Base-by-base conservation (phyloP, 2,888 invertebrate genomes). In the Lithophane socia region DNA sequence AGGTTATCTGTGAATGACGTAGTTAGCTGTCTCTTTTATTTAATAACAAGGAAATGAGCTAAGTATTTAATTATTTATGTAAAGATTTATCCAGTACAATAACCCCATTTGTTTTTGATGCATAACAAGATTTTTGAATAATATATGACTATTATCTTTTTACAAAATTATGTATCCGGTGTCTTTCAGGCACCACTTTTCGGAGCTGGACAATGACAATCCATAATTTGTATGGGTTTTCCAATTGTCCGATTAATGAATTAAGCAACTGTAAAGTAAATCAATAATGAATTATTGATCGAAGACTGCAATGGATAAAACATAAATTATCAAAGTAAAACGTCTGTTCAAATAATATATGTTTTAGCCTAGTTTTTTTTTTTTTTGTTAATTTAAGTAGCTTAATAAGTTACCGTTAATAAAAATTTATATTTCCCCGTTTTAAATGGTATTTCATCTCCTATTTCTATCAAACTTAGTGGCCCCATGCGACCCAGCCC, bases 401-500 rank as follows among this genome's bases (percentile, higher is more conserved):
- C n/a, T n/a, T n/a, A n/a, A n/a, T n/a, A n/a, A n/a, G n/a, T n/a
- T n/a, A n/a, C n/a, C n/a, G n/a, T n/a, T n/a, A n/a, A n/a, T n/a
- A n/a, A n/a, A n/a, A n/a, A n/a, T n/a, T n/a, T n/a, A n/a, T n/a
- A n/a, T n/a, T n/a, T n/a, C n/a, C n/a, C n/a, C n/a, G n/a, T n/a
- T 29, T 29, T 29, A 29, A 37, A 68, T 10, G 3, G 47, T 24
- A 21, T 42, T 52, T 47, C 9, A 16, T 80, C 2, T 54, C 4
- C 24, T 24, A 13, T 54, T n/a, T 42, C 8, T 21, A 47, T 42
- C 7, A n/a, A 58, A 47, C 29, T 84, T 82, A 47, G 52, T 82
- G 77, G 82, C 84, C 66, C 44, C 63, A 54, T n/a, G 42, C 13
- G 37, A 24, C n/a, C 52, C n/a, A 24, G 42, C 56, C 4, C 16